Evolutionary conservation across 1,140 invertebrate genomes (phyloP), one percentile per base, ranked within the genome.

Genomic region (Drepana arcuata): DNA sequence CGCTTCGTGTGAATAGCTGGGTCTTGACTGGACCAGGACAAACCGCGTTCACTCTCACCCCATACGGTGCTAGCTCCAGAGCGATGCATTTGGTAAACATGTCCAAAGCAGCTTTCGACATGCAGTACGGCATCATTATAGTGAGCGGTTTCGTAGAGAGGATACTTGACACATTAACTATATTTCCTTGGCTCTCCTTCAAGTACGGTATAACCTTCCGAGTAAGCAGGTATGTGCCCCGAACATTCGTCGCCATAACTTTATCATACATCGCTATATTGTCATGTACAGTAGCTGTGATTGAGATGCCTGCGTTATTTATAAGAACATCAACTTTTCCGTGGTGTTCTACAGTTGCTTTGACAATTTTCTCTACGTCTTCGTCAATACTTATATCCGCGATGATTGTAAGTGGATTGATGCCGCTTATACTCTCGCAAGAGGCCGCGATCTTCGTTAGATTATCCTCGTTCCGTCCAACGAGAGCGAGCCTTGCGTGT

Each of bases 161-260:
- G 2, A 94, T 87, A 66, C 92, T 94, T 1, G 92, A 94, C 1
- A 95, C 86, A 71, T 95, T 95, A 1, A 95, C 88, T 46, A 94
- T 88, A 43, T 89, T 91, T 11, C 92, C 92, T 74, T 91, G 90
- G 0, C 87, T 85, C 54, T 87, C 74, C 9, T 90, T 83, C 7
- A 95, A 78, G 65, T 92, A 79, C 2, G 93, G 92, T 6, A 92
- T 87, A 25, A 89, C 88, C 29, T 92, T 57, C 83, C 88, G 88
- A 1, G 91, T 93, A 27, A 95, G 62, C 16, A 91, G 81, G 66
- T 90, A 93, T 1, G 92, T 71, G 11, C 90, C 86, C 24, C 90
- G 86, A 3, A 94, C 87, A 75, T 95, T 95, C 26, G 88, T 81
- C 41, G 89, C 88, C 53, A 94, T 89, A 5, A 92, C 58, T 35